Evolutionary conservation across 2,797 vertebrate species (phyloP).

Genomic region (Melanotaenia pygmaea): DNA sequence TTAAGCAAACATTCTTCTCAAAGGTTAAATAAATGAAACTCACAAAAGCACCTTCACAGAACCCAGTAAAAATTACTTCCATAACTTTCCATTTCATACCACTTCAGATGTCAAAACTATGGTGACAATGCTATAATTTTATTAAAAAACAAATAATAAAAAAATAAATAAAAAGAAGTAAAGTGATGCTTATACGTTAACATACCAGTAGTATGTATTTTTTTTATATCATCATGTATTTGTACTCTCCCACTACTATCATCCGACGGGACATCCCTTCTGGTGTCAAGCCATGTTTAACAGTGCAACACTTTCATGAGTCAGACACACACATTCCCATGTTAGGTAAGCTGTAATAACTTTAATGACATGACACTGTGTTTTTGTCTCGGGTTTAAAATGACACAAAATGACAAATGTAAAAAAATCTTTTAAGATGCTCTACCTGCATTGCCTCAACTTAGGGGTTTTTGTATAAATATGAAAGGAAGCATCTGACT

Average conservation of each 20-base stretch:
- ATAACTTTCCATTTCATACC: neutral
- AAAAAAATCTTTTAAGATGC: neutral
- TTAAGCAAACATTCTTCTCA: constrained; percentile 1
- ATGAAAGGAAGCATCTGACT: constrained; percentile 19
- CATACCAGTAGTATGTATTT: neutral
- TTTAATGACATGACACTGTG: neutral
- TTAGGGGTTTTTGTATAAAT: constrained; percentile 15
- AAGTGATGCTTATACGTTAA: neutral
- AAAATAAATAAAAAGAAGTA: too few species aligned
- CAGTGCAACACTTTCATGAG: neutral
- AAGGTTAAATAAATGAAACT: neutral
- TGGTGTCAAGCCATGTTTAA: neutral
- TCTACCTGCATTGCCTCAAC: neutral
- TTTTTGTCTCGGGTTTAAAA: neutral
- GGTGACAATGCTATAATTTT: neutral
- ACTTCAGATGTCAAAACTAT: neutral
- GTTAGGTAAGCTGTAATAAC: neutral
- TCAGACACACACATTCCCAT: neutral
- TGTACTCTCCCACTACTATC: neutral
- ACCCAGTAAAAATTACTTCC: neutral
- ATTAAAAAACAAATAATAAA: too few species aligned
- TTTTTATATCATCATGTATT: neutral
- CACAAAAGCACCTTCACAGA: neutral
- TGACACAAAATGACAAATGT: neutral
- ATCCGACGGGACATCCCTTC: neutral